Percentiles rank a stretch among this genome's conserved stretches.
Evolutionary conservation across 2,797 vertebrate species (phyloP).

Genomic region (Crenuchus spilurus): DNA sequence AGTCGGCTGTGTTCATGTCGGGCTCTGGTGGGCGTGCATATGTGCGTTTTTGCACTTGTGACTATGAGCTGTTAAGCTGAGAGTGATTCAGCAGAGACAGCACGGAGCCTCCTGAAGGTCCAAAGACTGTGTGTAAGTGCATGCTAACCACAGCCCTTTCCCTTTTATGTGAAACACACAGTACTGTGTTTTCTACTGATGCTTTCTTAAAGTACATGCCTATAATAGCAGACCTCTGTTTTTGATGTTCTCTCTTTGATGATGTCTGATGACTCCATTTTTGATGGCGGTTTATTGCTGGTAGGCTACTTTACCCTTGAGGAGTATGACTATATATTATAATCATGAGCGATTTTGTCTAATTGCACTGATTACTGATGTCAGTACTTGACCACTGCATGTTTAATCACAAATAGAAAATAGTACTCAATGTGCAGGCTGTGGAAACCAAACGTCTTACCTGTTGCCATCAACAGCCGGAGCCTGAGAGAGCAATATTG

Average conservation of each 20-base stretch:
- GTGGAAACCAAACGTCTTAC: too few relatives aligned
- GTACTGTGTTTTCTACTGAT: neutral
- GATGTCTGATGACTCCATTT: slow-evolving; percentile 59
- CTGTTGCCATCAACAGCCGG: too few relatives aligned
- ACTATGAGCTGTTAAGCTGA: neutral
- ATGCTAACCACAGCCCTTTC: slow-evolving; percentile 70
- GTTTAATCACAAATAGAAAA: too few relatives aligned
- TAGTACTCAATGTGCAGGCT: too few relatives aligned
- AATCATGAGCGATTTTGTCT: too few relatives aligned
- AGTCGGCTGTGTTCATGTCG: too few relatives aligned
- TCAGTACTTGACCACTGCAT: too few relatives aligned
- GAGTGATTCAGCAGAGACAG: slow-evolving; percentile 25
- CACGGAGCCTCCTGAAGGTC: neutral
- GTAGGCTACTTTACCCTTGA: neutral
- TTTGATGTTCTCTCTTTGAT: neutral
- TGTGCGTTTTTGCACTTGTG: neutral
- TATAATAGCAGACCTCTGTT: slow-evolving; percentile 38
- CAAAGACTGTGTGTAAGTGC: slow-evolving; percentile 56
- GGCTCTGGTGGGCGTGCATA: neutral
- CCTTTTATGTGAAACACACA: slow-evolving; percentile 63
- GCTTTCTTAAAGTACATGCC: slow-evolving; percentile 51
- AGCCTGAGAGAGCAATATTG: too few relatives aligned
- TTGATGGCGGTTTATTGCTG: neutral
- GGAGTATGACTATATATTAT: too few relatives aligned
- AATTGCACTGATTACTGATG: too few relatives aligned